phyloP scores from a whole-genome alignment of 2,888 invertebrate species.

The Acrocyrtus sp. region DNA sequence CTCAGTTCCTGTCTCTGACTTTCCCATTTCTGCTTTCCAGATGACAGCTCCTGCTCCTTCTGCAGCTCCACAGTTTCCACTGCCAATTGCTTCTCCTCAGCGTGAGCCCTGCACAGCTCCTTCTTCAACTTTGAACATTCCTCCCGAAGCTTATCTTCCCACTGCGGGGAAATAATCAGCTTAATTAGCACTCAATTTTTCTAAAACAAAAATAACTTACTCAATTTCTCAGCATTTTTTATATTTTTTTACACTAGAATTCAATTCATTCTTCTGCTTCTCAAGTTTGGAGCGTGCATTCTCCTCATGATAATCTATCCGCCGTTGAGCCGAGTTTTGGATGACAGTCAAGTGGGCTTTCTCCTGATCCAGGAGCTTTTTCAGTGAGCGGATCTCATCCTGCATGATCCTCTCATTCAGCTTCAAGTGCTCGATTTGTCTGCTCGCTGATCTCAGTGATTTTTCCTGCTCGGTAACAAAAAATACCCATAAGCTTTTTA shows the following conservation, averaged over 20 bases:
- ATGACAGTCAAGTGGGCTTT: constrained; percentile 64
- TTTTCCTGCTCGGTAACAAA: too few relatives aligned
- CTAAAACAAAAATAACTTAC: not conserved
- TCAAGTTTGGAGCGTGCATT: constrained; percentile 65
- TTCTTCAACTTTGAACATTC: constrained; percentile 74
- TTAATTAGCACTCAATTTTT: not conserved
- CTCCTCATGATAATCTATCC: constrained; percentile 62
- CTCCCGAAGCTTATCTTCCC: constrained; percentile 74
- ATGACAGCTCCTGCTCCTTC: constrained; percentile 71
- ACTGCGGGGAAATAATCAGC: constrained; percentile 69
- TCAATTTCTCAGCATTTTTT: not conserved
- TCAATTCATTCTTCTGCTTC: constrained; percentile 68
- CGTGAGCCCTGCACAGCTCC: constrained; percentile 73
- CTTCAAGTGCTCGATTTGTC: constrained; percentile 72
- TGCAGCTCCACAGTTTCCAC: constrained; percentile 71
- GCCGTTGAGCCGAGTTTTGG: constrained; percentile 60
- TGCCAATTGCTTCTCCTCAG: constrained; percentile 72
- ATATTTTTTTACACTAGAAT: constrained; percentile 60
- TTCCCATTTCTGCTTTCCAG: constrained; percentile 71
- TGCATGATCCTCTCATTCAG: constrained; percentile 71
- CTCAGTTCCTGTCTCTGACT: constrained; percentile 68
- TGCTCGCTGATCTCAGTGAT: constrained; percentile 69
- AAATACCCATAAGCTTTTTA: too few relatives aligned
- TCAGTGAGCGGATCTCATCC: constrained; percentile 65
- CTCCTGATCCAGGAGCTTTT: constrained; percentile 69